Percentiles rank a stretch among this genome's conserved stretches.
These are phyloP conservation scores for Alethe diademata DNA, from an alignment of 2,113 vertebrate species.

Conservation along the genomic window DNA sequence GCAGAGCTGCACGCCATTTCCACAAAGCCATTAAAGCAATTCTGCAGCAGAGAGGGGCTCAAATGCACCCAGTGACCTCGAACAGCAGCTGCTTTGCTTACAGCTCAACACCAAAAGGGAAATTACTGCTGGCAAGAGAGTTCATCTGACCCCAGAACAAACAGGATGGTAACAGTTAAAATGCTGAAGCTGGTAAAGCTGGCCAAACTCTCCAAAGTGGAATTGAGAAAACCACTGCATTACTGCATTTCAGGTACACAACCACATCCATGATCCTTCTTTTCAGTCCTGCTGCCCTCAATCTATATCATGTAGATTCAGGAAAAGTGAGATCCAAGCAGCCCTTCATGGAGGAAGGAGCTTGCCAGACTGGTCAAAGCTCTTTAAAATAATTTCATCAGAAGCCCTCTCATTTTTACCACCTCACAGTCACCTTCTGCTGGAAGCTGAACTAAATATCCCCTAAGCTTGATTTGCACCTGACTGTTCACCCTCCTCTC, in stretches of 20 bases:
- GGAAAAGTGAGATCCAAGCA: neutral
- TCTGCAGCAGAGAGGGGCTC: neutral
- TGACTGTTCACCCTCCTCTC: neutral
- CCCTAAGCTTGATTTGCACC: neutral
- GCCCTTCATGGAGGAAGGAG: accelerated
- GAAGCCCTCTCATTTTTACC: neutral
- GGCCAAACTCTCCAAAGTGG: accelerated
- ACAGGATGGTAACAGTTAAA: neutral
- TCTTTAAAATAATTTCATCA: neutral
- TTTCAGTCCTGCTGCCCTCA: neutral
- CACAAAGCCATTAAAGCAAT: neutral
- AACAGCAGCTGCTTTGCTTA: neutral
- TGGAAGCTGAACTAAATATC: neutral
- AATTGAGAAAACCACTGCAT: neutral
- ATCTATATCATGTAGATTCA: accelerated
- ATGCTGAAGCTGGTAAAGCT: neutral
- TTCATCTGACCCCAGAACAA: neutral
- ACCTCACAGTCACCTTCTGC: neutral
- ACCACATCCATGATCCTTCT: neutral
- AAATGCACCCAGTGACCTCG: neutral
- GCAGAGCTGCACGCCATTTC: accelerated
- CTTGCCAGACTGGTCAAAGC: neutral
- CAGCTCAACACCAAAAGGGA: neutral
- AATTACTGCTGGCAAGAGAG: neutral
- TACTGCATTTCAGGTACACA: neutral